Percentiles rank a stretch among this genome's conserved stretches.
These are phyloP conservation scores for human DNA, from an alignment of 2,113 vertebrate species.

Conservation along the genomic window GRCh38 chr16:51490501-51491000, in stretches of 20 bases:
- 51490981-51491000: constrained; percentile 79
- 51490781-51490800: constrained; percentile 64
- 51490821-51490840: constrained; percentile 87
- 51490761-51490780: constrained; percentile 51
- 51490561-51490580: background rate
- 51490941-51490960: constrained; percentile 81
- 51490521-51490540: no score
- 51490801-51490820: constrained; percentile 74
- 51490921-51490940: constrained; percentile 85
- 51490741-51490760: background rate
- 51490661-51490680: background rate
- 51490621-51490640: background rate
- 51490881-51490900: constrained; percentile 91
- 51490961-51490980: constrained; percentile 62
- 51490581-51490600: background rate
- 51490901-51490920: constrained; percentile 88
- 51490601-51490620: background rate
- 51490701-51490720: background rate
- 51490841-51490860: constrained; percentile 88
- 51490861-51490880: constrained; percentile 81
- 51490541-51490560: background rate
- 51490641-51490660: background rate
- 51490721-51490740: background rate
- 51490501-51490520: background rate
- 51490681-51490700: background rate